Percentiles rank a stretch among this genome's conserved stretches.
Evolutionary conservation across 1,140 invertebrate species (phyloP).

Genomic region (Carposina sasakii): DNA sequence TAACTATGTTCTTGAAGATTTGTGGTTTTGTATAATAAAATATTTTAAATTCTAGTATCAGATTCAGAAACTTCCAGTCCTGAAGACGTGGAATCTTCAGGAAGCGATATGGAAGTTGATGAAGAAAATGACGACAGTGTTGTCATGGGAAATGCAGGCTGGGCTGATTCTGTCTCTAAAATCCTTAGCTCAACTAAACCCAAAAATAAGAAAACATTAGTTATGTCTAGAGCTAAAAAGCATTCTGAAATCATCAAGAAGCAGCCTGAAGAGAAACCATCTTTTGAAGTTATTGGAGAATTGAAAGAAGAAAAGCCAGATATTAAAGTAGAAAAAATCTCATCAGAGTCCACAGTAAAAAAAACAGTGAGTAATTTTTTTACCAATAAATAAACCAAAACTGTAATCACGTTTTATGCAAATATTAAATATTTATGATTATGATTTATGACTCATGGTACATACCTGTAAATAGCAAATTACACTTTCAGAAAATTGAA

Average conservation of each 20-base stretch:
- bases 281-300: conserved; percentile 71
- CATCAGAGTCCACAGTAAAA: conserved; percentile 45
- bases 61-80: conserved; percentile 39
- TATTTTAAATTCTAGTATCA: conserved; percentile 35
- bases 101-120: conserved; percentile 10
- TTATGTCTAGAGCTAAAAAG: conserved; percentile 84
- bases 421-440: neutral
- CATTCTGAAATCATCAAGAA: conserved; percentile 73
- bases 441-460: neutral
- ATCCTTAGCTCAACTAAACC: conserved; percentile 83
- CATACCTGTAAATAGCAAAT: too few relatives aligned
- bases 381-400: neutral
- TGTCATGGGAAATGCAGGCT: conserved; percentile 70
- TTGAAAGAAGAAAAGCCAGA: conserved; percentile 59
- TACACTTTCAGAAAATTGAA: conserved; percentile 74
- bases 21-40: neutral
- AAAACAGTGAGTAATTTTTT: conserved; percentile 52
- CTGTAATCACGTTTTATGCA: neutral
- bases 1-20: too few relatives aligned
- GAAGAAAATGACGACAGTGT: conserved; percentile 18
- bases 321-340: conserved; percentile 42
- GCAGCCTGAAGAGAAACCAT: conserved; percentile 64
- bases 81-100: conserved; percentile 12
- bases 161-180: conserved; percentile 82
- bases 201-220: conserved; percentile 81